A percentile compares a stretch with the other conserved stretches of the same genome.
phyloP scores from a whole-genome alignment of 1,140 invertebrate genomes.

The Heliconius congener region DNA sequence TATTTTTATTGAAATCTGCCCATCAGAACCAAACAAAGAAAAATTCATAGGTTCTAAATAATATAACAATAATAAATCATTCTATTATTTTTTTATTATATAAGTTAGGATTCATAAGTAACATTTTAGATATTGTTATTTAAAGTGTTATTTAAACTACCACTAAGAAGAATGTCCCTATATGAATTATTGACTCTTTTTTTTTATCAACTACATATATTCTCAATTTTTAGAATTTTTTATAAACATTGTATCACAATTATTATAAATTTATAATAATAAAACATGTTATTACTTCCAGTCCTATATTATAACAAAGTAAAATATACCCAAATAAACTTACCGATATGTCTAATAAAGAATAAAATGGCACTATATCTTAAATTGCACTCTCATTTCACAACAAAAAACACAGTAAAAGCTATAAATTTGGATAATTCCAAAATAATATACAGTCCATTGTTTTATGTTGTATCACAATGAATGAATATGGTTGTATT shows the following conservation, averaged over 20 bases:
- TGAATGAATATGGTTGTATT: slow-evolving; percentile 41
- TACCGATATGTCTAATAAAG: slow-evolving; percentile 40
- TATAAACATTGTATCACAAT: background rate
- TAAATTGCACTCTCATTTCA: slow-evolving; percentile 43
- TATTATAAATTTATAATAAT: background rate
- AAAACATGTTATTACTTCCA: background rate
- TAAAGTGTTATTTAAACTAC: too few relatives aligned
- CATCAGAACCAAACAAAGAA: background rate
- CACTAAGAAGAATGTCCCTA: too few relatives aligned
- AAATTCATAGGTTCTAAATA: background rate
- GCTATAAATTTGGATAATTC: slow-evolving; percentile 43
- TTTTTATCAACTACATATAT: background rate
- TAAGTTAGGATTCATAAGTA: too few relatives aligned
- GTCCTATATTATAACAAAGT: background rate
- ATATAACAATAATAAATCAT: background rate
- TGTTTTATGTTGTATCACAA: slow-evolving; percentile 40
- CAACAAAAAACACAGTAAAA: slow-evolving; percentile 3
- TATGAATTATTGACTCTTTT: background rate
- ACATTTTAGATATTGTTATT: too few relatives aligned
- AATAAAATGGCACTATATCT: slow-evolving; percentile 35
- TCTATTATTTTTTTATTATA: background rate
- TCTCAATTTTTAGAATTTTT: background rate
- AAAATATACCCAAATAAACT: slow-evolving; percentile 15
- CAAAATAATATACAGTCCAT: slow-evolving; percentile 41
- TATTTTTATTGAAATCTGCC: background rate